These are phyloP conservation scores for Steinernema hermaphroditum DNA, from an alignment of 2,888 invertebrate genomes.

Conservation along the genomic window DNA sequence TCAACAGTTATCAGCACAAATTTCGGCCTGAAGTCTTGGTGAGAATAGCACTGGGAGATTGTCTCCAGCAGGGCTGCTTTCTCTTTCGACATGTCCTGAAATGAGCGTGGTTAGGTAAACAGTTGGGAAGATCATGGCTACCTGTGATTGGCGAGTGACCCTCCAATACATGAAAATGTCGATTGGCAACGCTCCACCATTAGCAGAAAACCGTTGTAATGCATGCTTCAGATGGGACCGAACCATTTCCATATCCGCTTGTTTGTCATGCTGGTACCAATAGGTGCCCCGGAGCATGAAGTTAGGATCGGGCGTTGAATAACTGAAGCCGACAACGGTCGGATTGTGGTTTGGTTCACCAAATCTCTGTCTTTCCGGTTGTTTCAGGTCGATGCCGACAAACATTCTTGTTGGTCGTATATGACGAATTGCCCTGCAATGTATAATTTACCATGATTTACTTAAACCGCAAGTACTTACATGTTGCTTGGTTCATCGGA, in stretches of 20 bases:
- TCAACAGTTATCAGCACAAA: background rate
- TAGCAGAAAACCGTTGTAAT: no score
- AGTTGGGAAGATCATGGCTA: background rate
- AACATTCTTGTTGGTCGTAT: background rate
- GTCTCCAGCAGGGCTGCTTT: background rate
- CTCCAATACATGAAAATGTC: conserved; percentile 7
- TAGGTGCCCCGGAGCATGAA: background rate
- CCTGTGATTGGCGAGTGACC: background rate
- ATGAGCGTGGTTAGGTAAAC: background rate
- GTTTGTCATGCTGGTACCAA: background rate
- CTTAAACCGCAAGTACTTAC: background rate
- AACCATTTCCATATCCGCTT: background rate
- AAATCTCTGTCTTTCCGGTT: background rate
- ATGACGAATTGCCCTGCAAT: background rate
- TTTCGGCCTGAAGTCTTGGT: background rate
- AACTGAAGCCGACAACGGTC: background rate
- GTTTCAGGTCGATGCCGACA: background rate
- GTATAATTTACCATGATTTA: background rate
- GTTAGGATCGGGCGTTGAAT: background rate
- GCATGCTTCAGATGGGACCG: background rate
- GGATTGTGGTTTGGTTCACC: background rate
- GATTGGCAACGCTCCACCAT: background rate
- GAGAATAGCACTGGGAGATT: background rate
- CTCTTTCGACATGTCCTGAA: background rate
- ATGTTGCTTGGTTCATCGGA: background rate